Base-by-base conservation (phyloP, 2,888 invertebrate species). In the Hermodice carunculata region DNA sequence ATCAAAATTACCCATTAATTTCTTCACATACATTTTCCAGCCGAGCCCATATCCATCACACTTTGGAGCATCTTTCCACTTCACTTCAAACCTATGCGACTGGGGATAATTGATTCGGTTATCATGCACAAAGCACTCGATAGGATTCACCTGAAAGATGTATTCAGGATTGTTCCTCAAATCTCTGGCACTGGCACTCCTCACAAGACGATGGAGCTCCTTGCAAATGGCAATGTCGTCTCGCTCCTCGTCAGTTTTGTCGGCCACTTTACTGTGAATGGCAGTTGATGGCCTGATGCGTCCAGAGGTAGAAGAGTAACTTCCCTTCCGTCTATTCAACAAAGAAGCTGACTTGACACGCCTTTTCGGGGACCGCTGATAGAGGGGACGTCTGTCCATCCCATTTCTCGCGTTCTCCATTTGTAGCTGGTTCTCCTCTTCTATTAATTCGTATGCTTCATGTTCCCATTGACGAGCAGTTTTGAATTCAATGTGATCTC, bases 151-250 rank as follows among this genome's bases (percentile, higher is more conserved):
- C 53, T 67, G 53, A 52, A 80, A 73, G 22, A 82, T 68, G 64
- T 79, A 78, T 52, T 80, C 79, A 4, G 78, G 77, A n/a, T 74
- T 77, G 64, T 82, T 82, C 22, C 80, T 68, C 44, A 81, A 73
- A 60, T 82, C 80, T 28, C 60, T 67, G 17, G 63, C 52, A 62
- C 77, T 76, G 11, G 76, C 79, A 63, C 75, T 77, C 26, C 70
- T 67, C 29, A 43, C 46, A 31, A 61, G 6, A 26, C 44, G 26
- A 5, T 56, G 32, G 22, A 14, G n/a, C 11, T 17, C 34, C 31
- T 48, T 48, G 48, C 3, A 22, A 1, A 60, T 8, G 22, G 29
- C 28, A 4, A 24, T 37, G 19, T 14, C 40, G 17, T 40, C 44
- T 1, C 24, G 24, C 8, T 32, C 17, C 19, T 51, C 60, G 32